phyloP scores from a whole-genome alignment of 1,140 invertebrate species.

The Penaeus japonicus region DNA sequence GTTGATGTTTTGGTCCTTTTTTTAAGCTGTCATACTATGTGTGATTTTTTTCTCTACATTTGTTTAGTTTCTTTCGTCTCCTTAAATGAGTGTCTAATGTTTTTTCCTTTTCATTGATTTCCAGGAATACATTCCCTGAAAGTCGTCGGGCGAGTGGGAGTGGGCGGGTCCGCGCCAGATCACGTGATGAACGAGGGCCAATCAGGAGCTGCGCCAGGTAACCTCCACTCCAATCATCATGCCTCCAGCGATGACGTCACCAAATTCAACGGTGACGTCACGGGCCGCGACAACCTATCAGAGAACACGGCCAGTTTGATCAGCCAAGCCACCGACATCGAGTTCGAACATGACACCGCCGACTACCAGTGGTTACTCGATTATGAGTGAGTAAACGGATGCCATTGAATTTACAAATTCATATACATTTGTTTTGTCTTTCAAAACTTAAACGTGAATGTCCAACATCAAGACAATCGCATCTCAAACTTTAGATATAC shows the following conservation, averaged over 20 bases:
- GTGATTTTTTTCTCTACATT: not conserved
- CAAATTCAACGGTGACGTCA: slow-evolving; percentile 35
- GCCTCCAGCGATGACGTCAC: slow-evolving; percentile 51
- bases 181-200: slow-evolving; percentile 53
- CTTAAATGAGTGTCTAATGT: not conserved
- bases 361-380: slow-evolving; percentile 90
- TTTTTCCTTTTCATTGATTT: slow-evolving; percentile 13
- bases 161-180: slow-evolving; percentile 47
- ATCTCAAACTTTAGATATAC: too few relatives aligned
- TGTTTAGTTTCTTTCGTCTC: not conserved
- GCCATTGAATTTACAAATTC: not conserved
- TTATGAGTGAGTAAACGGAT: slow-evolving; percentile 73
- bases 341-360: slow-evolving; percentile 87
- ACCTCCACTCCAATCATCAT: slow-evolving; percentile 35
- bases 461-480: too few relatives aligned
- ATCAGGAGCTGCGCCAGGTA: slow-evolving; percentile 35
- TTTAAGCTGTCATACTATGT: too few relatives aligned
- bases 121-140: slow-evolving; percentile 59
- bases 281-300: slow-evolving; percentile 40
- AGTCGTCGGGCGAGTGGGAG: slow-evolving; percentile 59
- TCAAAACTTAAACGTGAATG: not conserved
- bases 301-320: slow-evolving; percentile 42
- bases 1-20: too few relatives aligned
- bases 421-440: not conserved
- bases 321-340: slow-evolving; percentile 64